Conservation (phyloP, 2,797 vertebrate species). For the Xerus rutilus region DNA sequence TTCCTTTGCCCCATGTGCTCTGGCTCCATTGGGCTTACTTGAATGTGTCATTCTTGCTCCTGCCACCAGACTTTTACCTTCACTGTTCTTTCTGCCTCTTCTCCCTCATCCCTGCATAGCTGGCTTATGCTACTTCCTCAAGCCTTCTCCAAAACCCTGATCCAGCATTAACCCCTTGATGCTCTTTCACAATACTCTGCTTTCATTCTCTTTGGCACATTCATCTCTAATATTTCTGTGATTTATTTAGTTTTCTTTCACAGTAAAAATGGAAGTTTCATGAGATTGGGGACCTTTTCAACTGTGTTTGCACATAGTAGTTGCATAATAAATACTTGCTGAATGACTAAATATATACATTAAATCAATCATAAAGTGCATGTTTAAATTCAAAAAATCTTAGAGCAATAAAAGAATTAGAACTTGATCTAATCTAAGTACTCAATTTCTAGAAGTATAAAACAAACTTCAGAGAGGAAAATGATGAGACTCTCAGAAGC, state of each 20-base stretch:
- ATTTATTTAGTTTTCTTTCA: not conserved
- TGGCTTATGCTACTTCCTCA: not conserved
- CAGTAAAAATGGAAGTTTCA: not conserved
- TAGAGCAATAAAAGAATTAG: not conserved
- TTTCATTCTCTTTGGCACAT: not conserved
- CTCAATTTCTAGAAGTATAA: constrained; percentile 15
- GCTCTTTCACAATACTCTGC: not conserved
- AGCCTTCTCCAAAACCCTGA: not conserved
- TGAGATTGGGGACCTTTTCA: not conserved
- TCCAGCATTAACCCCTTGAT: rapidly evolving
- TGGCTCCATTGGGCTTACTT: not conserved
- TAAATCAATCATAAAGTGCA: not conserved
- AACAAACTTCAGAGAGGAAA: not conserved
- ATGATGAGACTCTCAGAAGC: not conserved
- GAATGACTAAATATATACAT: not conserved
- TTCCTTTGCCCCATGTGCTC: not conserved
- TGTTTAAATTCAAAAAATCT: not conserved
- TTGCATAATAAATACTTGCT: not conserved
- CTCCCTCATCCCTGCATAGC: not conserved
- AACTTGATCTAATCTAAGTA: not conserved
- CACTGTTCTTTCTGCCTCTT: not conserved
- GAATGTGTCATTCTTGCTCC: not conserved
- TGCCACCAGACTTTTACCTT: not conserved
- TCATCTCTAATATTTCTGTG: not conserved
- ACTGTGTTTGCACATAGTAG: not conserved